A percentile compares a stretch with the other conserved stretches of the same genome.
Evolutionary conservation across 2,113 vertebrate genomes (phyloP).

Genomic region (Colinus virginianus): DNA sequence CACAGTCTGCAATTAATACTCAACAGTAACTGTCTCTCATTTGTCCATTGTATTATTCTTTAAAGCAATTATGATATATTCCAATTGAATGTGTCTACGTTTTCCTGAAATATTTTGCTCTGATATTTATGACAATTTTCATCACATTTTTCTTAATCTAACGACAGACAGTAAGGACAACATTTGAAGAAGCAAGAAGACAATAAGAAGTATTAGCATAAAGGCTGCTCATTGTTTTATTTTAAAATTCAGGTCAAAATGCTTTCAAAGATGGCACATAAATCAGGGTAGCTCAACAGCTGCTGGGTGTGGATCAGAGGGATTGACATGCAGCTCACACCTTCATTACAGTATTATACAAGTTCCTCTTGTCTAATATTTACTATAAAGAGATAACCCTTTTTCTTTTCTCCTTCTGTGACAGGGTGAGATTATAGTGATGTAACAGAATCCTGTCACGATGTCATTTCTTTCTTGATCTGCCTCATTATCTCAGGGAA

Average conservation of each 20-base stretch:
- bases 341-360: not conserved
- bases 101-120: not conserved
- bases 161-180: not conserved
- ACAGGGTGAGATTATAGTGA: not conserved
- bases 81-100: not conserved
- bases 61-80: not conserved
- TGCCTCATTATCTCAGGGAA: not conserved
- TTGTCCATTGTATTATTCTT: not conserved
- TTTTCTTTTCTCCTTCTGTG: not conserved
- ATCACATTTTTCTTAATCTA: not conserved
- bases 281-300: not conserved
- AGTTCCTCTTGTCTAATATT: not conserved
- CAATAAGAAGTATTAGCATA: not conserved
- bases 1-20: not conserved
- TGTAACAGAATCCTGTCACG: not conserved
- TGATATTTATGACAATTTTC: not conserved
- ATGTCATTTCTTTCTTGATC: not conserved
- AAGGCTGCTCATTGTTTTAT: not conserved
- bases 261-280: not conserved
- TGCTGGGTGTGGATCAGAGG: not conserved
- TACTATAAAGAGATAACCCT: not conserved
- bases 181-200: not conserved
- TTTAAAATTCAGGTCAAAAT: not conserved
- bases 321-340: not conserved
- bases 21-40: not conserved